Conservation (phyloP, 2,797 vertebrate genomes). For the Enteromius thamalakanensis region DNA sequence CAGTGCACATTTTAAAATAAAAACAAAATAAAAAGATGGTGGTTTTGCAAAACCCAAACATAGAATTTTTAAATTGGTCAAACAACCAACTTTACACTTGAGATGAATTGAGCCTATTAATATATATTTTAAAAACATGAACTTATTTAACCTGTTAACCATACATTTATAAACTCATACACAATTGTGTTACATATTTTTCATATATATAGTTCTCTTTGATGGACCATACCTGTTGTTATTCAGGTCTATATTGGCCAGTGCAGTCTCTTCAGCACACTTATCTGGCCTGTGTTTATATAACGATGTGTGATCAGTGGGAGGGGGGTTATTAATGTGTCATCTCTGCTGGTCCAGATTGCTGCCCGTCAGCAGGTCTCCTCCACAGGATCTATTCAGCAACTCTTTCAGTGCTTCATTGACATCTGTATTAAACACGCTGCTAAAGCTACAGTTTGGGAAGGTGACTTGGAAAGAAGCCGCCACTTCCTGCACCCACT, state of each 20-base stretch:
- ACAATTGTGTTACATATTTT: background rate
- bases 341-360: slow-evolving; percentile 53
- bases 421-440: slow-evolving; percentile 71
- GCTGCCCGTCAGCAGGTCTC: slow-evolving; percentile 68
- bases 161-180: background rate
- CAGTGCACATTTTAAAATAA: background rate
- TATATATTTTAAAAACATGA: background rate
- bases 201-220: background rate
- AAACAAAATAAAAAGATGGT: background rate
- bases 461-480: slow-evolving; percentile 72
- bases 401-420: slow-evolving; percentile 79
- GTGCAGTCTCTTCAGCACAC: background rate
- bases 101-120: background rate
- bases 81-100: background rate
- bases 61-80: too few relatives aligned
- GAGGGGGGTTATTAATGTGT: slow-evolving; percentile 29
- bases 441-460: slow-evolving; percentile 63
- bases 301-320: slow-evolving; percentile 8
- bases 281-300: slow-evolving; percentile 4
- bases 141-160: background rate
- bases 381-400: slow-evolving; percentile 72
- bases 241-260: slow-evolving; percentile 1
- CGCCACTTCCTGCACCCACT: slow-evolving; percentile 83
- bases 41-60: background rate
- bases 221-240: background rate